Base-by-base conservation (phyloP, 2,797 vertebrate genomes). In the Acanthornis magna region DNA sequence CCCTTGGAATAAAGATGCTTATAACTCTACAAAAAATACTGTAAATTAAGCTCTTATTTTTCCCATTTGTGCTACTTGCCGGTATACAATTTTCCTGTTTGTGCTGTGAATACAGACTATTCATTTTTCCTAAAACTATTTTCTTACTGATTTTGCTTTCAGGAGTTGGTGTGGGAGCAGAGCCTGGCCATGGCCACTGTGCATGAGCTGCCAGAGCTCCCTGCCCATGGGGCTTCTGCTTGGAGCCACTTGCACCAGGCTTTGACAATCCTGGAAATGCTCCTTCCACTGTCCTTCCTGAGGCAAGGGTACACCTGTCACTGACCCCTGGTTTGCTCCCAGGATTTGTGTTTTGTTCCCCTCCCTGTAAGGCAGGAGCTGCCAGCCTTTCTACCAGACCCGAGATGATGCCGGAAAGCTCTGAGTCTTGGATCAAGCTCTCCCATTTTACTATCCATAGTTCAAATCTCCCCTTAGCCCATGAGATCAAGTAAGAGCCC, bases 111-210 rank as follows among this genome's bases (percentile, higher is more conserved):
- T 81, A 84, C 23, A 85, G 43, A 83, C 47, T 78, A 53, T 51
- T 65, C 9, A 13, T 74, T 93, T 89, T 40, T 27, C 34, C 30
- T 81, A 50, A 53, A 93, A 85, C 19, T 72, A 14, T 65, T 66
- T 87, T 68, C 63, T 89, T 62, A 53, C 9, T 30, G 32, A 10
- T 74, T 78, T 74, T 83, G 47, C 51, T 88, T 81, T 65, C 72
- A 61, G 70, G 30, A 62, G 47, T 9, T 67, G 53, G 51, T 45
- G 53, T 53, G 54, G 51, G 36, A 62, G 30, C 81, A 81, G 29
- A 73, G 15, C 51, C 32, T 3, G 1, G 38, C 48, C 7, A 9
- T 0, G 1, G 45, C 15, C 58, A 40, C 23, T 1, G 0, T 2
- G 2, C 22, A 5, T 1, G 21, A 76, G 32, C 73, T 19, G 2